phyloP scores from a whole-genome alignment of 1,140 invertebrate species.

The Agrilus planipennis region DNA sequence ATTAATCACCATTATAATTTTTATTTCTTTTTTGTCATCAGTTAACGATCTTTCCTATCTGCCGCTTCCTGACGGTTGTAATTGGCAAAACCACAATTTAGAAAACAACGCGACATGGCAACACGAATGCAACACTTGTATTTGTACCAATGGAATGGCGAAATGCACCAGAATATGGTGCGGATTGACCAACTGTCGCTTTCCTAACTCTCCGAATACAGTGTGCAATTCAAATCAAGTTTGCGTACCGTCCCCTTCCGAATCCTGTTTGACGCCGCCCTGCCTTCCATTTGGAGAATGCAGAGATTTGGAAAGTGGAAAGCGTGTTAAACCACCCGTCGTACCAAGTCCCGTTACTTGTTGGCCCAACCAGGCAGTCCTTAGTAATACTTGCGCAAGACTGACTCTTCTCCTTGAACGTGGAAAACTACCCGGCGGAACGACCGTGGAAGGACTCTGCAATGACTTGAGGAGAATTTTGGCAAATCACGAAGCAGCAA shows the following conservation, averaged over 20 bases:
- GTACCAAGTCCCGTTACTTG: conserved; percentile 62
- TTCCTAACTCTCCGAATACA: conserved; percentile 34
- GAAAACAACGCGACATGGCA: conserved; percentile 53
- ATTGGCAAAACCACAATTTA: conserved; percentile 44
- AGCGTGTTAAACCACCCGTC: conserved; percentile 60
- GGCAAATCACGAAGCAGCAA: conserved; percentile 45
- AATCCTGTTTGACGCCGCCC: conserved; percentile 63
- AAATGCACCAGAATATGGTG: conserved; percentile 79
- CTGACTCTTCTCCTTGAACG: conserved; percentile 59
- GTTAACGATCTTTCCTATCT: conserved; percentile 33
- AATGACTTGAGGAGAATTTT: conserved; percentile 52
- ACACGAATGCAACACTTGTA: conserved; percentile 69
- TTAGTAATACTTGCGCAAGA: conserved; percentile 60
- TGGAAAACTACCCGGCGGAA: conserved; percentile 50
- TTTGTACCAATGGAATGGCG: conserved; percentile 58
- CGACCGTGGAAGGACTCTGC: conserved; percentile 61
- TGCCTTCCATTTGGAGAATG: conserved; percentile 76
- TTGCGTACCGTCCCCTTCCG: conserved; percentile 61
- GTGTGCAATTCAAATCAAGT: conserved; percentile 50
- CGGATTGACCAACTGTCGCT: conserved; percentile 66
- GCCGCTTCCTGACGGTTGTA: conserved; percentile 37
- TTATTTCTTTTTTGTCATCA: conserved; percentile 23
- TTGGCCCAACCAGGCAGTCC: conserved; percentile 59
- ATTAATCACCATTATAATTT: no score
- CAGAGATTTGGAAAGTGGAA: conserved; percentile 55